Evolutionary conservation across 1,140 invertebrate species (phyloP).

Genomic region (Stegodyphus dumicola): DNA sequence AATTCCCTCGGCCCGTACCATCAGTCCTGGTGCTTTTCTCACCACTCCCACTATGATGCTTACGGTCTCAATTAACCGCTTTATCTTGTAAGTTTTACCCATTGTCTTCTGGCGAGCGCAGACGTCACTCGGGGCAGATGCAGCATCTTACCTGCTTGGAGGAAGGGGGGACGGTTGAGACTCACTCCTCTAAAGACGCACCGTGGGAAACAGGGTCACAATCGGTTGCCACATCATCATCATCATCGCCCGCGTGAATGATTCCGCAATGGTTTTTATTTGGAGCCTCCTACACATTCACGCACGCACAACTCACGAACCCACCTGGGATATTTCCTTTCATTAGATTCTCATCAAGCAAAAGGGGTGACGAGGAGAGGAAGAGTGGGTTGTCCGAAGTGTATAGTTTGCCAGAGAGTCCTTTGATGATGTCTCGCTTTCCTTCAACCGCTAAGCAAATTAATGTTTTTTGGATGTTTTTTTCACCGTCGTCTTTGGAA

Average conservation of each 20-base stretch:
- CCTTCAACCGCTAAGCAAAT: background rate
- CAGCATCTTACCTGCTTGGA: background rate
- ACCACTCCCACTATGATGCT: background rate
- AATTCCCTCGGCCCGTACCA: background rate
- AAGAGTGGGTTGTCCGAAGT: background rate
- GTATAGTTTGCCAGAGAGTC: background rate
- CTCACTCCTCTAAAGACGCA: background rate
- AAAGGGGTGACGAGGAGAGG: constrained; percentile 27
- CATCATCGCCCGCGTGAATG: constrained; percentile 38
- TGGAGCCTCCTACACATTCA: constrained; percentile 38
- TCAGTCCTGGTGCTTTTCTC: background rate
- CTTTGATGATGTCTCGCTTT: constrained; percentile 9
- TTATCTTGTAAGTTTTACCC: constrained; percentile 15
- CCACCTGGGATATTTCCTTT: constrained; percentile 52
- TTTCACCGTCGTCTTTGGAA: too few relatives aligned
- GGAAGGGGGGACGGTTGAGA: background rate
- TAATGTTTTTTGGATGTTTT: too few relatives aligned
- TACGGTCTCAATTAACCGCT: constrained; percentile 34
- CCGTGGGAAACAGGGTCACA: constrained; percentile 48
- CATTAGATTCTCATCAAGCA: constrained; percentile 51
- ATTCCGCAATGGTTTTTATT: constrained; percentile 39
- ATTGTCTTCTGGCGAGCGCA: constrained; percentile 18
- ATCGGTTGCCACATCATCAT: constrained; percentile 51
- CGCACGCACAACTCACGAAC: background rate
- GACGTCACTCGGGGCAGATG: constrained; percentile 2